Conservation (phyloP, 92 coral and sea anemone species). For the Umimayanthus kanabou region DNA sequence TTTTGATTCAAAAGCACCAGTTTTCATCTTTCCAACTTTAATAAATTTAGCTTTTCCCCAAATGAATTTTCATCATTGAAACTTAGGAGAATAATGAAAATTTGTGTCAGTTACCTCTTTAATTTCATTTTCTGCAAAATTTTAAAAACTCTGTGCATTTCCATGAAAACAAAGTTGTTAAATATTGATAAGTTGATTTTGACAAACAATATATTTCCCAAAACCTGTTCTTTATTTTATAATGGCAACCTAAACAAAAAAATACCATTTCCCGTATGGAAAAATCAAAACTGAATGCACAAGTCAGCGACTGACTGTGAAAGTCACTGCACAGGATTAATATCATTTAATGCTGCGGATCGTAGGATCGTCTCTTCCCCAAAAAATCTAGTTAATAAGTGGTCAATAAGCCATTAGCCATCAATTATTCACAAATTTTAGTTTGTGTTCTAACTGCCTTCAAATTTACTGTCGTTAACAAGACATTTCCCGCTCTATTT, state of each 20-base stretch:
- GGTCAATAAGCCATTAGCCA: slow-evolving; percentile 17
- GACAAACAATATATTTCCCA: neutral
- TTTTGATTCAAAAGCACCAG: neutral
- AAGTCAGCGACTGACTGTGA: neutral
- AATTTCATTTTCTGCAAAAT: neutral
- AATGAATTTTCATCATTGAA: neutral
- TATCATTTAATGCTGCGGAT: neutral
- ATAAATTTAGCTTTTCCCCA: neutral
- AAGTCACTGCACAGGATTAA: slow-evolving; percentile 1
- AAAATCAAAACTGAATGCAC: neutral
- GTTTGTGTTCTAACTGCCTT: slow-evolving; percentile 36
- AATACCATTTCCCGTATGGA: neutral
- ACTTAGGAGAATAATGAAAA: neutral
- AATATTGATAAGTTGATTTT: slow-evolving; percentile 19
- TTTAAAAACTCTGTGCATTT: neutral
- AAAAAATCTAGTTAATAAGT: slow-evolving; percentile 19
- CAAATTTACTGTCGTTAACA: neutral
- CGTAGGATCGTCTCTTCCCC: neutral
- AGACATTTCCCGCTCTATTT: neutral
- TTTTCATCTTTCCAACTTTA: neutral
- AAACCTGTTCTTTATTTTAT: slow-evolving; percentile 9
- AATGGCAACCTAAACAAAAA: neutral
- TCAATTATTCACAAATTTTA: slow-evolving; percentile 39
- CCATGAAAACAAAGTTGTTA: neutral
- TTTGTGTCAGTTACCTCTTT: neutral